Evolutionary conservation across 2,113 vertebrate genomes (phyloP), one percentile per base, ranked within the genome.

Genomic region (Callocephalon fimbriatum): DNA sequence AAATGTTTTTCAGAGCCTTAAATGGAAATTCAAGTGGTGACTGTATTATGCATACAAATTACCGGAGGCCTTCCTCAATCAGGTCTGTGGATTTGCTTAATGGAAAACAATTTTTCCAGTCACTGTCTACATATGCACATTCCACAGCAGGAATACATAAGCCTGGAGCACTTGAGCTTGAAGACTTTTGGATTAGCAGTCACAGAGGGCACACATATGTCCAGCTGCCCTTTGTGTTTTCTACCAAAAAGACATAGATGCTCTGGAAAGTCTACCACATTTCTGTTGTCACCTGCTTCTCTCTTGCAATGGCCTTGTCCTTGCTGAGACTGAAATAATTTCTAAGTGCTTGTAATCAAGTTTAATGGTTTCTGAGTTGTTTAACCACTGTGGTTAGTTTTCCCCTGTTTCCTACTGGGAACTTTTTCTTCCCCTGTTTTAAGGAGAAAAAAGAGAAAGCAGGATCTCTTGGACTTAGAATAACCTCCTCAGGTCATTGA

Each of bases 11-110:
- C 94, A 97, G 92, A 93, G 75, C 73, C 92, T 98, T 97, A 97
- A 97, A 97, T 97, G 96, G 95, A 96, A 96, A 97, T 98, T 97
- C 81, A 97, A 98, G 96, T 95, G 97, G 85, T 95, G 92, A 95
- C 84, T 94, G 94, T 82, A 97, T 98, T 96, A 93, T 95, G 96
- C 97, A 95, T 91, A 97, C 93, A 96, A 96, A 96, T 96, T 96
- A 97, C 95, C n/a, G 13, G 94, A 95, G 94, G 82, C 93, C 88
- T 95, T 97, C 95, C 96, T 97, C 87, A 92, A 54, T 95, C 95
- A 91, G 85, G 85, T 95, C 93, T 97, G 91, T 96, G 83, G 88
- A 94, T 95, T 95, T 90, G 66, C 78, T 95, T 97, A 95, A 90
- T 96, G 95, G 94, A 97, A 94, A 95, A 96, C 93, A 95, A 96